These are phyloP conservation scores for Tipula unca DNA, from an alignment of 2,888 invertebrate genomes.

Conservation along the genomic window DNA sequence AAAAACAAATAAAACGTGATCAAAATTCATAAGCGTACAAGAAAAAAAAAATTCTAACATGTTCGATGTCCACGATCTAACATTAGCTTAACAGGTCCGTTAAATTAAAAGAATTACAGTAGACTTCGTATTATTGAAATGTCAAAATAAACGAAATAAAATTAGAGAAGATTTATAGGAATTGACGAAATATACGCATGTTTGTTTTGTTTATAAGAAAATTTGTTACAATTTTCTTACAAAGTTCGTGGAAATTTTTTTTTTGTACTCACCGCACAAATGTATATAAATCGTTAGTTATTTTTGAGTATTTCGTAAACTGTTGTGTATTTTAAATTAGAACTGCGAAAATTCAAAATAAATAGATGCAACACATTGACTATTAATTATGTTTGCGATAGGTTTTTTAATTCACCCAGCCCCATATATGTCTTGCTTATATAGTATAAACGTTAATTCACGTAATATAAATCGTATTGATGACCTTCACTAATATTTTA, in stretches of 20 bases:
- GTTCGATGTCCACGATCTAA: not conserved
- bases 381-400: not conserved
- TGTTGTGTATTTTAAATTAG: not conserved
- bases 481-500: too few species aligned
- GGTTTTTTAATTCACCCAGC: too few species aligned
- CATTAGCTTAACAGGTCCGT: not conserved
- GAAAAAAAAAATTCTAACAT: not conserved
- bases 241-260: not conserved
- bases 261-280: not conserved
- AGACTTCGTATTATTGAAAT: not conserved
- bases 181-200: not conserved
- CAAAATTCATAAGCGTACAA: not conserved
- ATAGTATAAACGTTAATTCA: too few species aligned
- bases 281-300: not conserved
- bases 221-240: not conserved
- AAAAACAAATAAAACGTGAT: not conserved
- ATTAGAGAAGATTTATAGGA: not conserved
- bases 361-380: not conserved
- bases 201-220: not conserved
- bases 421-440: too few species aligned
- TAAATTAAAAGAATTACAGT: not conserved
- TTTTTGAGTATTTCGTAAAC: not conserved
- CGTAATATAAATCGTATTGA: too few species aligned
- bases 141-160: not conserved
- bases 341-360: not conserved